phyloP scores from a whole-genome alignment of 2,113 vertebrate species.

The Corythoichthys intestinalis region DNA sequence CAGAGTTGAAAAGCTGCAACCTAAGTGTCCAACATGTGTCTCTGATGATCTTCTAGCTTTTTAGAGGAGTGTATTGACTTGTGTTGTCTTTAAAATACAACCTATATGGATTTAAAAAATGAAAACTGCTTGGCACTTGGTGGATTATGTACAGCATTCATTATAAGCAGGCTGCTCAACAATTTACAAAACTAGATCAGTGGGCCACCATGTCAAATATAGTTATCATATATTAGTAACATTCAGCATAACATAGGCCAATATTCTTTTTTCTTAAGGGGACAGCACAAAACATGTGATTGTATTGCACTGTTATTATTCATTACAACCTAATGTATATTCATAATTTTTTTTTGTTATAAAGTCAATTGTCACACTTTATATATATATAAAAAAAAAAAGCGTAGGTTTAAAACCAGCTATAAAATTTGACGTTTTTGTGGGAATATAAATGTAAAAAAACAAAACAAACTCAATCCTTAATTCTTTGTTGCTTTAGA shows the following conservation, averaged over 20 bases:
- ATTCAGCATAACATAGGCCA: not conserved
- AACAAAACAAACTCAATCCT: not conserved
- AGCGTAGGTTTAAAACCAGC: not conserved
- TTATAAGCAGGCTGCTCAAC: not conserved
- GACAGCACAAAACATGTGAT: not conserved
- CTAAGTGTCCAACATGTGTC: not conserved
- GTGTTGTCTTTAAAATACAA: not conserved
- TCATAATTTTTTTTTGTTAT: not conserved
- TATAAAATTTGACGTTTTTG: not conserved
- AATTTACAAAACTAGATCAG: not conserved
- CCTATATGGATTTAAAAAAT: not conserved
- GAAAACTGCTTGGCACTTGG: not conserved
- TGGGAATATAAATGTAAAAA: not conserved
- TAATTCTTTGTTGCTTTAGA: not conserved
- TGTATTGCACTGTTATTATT: not conserved
- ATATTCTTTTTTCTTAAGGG: not conserved
- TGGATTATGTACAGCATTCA: not conserved
- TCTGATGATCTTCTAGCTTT: not conserved
- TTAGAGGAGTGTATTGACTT: not conserved
- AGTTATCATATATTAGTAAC: not conserved
- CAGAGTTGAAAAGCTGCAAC: conserved; percentile 4
- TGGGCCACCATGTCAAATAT: not conserved
- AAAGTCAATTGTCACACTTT: not conserved
- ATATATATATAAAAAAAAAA: not conserved
- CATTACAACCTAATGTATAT: not conserved